These are phyloP conservation scores for Tetragnatha montana DNA, from an alignment of 2,888 invertebrate genomes.

Conservation along the genomic window DNA sequence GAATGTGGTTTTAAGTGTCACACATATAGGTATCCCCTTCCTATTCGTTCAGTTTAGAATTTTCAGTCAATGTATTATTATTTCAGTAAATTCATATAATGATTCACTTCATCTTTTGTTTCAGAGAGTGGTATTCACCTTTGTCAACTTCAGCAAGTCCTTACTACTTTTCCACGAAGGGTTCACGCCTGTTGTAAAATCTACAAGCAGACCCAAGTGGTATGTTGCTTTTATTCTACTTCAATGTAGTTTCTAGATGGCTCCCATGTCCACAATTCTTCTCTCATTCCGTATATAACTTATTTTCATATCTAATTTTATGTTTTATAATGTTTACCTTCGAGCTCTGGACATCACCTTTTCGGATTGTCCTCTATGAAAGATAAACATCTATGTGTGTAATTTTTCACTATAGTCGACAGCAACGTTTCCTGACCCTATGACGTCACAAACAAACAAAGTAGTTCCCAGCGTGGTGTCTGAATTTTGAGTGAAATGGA, in stretches of 20 bases:
- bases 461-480: too few species aligned
- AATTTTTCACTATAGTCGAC: too few species aligned
- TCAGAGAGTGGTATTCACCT: slow-evolving; percentile 95
- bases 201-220: slow-evolving; percentile 93
- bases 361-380: not conserved
- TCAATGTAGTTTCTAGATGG: not conserved
- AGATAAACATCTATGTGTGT: too few species aligned
- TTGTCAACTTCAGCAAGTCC: slow-evolving; percentile 96
- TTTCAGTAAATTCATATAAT: too few species aligned
- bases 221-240: slow-evolving; percentile 77
- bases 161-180: slow-evolving; percentile 91
- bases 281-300: not conserved
- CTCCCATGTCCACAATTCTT: too few species aligned
- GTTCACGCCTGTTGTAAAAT: slow-evolving; percentile 95
- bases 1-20: not conserved
- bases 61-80: too few species aligned
- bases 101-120: slow-evolving; percentile 74
- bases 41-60: not conserved
- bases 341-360: not conserved
- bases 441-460: too few species aligned
- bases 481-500: too few species aligned
- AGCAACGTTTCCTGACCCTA: too few species aligned
- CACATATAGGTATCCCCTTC: not conserved
- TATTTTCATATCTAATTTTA: not conserved
- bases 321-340: not conserved